A percentile compares a stretch with the other conserved stretches of the same genome.
These are phyloP conservation scores for Gallinago undulata DNA, from an alignment of 2,113 vertebrate species.

Conservation along the genomic window DNA sequence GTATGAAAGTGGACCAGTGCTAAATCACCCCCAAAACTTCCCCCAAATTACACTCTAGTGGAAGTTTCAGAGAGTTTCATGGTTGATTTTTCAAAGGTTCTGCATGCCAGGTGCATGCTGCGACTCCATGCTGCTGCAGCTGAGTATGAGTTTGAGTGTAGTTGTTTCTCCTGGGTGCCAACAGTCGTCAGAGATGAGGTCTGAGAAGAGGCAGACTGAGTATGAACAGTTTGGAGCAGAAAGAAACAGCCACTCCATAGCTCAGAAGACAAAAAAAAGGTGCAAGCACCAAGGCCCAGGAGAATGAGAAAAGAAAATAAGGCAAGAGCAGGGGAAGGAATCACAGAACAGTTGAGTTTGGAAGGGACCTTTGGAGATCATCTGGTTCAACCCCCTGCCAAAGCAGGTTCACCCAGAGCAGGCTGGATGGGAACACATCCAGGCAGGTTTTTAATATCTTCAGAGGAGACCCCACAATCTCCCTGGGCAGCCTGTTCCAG, in stretches of 20 bases:
- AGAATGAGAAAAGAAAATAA: neutral
- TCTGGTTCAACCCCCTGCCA: too few relatives aligned
- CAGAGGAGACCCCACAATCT: too few relatives aligned
- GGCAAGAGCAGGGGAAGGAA: neutral
- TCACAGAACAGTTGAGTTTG: too few relatives aligned
- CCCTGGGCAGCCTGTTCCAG: too few relatives aligned
- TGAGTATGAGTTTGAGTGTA: neutral
- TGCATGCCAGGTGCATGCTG: neutral
- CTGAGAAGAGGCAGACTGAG: neutral
- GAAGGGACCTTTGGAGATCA: too few relatives aligned
- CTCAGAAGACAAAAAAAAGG: neutral
- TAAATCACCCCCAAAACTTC: neutral
- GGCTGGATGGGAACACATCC: too few relatives aligned
- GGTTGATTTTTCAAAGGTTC: neutral
- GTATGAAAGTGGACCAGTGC: neutral
- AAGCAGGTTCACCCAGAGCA: too few relatives aligned
- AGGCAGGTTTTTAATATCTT: too few relatives aligned
- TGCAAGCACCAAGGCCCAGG: neutral
- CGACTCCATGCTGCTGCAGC: neutral
- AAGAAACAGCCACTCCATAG: neutral
- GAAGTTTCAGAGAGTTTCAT: neutral
- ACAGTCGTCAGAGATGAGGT: neutral
- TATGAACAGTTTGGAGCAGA: neutral
- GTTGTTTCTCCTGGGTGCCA: neutral
- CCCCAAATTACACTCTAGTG: neutral